These are phyloP conservation scores for Mus minutoides DNA, from an alignment of 2,797 vertebrate species.

Conservation along the genomic window DNA sequence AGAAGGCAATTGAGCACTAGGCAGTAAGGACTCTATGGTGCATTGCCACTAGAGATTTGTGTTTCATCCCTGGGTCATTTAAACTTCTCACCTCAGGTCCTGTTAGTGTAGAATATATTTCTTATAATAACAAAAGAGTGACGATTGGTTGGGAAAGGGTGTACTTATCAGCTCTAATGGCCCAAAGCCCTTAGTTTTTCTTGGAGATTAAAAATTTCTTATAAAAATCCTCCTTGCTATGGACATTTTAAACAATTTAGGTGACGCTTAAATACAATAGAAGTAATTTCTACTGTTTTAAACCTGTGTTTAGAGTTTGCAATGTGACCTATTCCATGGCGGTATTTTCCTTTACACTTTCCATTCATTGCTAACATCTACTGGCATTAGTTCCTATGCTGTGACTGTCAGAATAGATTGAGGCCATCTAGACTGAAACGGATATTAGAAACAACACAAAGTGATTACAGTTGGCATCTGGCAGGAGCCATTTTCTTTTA, in stretches of 20 bases:
- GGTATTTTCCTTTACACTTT: constrained; percentile 59
- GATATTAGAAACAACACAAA: constrained; percentile 75
- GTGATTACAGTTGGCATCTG: constrained; percentile 75
- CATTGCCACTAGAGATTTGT: neutral
- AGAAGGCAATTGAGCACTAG: neutral
- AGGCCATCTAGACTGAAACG: constrained; percentile 58
- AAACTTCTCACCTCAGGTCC: too few species aligned
- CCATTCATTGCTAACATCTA: constrained; percentile 59
- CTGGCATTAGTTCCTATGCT: constrained; percentile 64
- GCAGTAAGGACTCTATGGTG: neutral
- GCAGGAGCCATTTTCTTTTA: constrained; percentile 78
- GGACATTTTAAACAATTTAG: neutral
- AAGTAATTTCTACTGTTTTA: neutral
- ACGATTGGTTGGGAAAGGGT: neutral
- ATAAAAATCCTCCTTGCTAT: constrained; percentile 21
- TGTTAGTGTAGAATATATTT: neutral
- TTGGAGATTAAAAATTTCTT: neutral
- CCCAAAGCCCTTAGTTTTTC: neutral
- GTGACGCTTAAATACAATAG: constrained; percentile 49
- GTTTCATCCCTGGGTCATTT: neutral
- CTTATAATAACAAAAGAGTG: neutral
- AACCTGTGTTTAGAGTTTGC: constrained; percentile 10
- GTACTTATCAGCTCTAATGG: neutral
- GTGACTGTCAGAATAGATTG: constrained; percentile 70
- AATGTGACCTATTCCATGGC: neutral